Conservation (phyloP, 2,888 invertebrate genomes). For the Andrena marginata region DNA sequence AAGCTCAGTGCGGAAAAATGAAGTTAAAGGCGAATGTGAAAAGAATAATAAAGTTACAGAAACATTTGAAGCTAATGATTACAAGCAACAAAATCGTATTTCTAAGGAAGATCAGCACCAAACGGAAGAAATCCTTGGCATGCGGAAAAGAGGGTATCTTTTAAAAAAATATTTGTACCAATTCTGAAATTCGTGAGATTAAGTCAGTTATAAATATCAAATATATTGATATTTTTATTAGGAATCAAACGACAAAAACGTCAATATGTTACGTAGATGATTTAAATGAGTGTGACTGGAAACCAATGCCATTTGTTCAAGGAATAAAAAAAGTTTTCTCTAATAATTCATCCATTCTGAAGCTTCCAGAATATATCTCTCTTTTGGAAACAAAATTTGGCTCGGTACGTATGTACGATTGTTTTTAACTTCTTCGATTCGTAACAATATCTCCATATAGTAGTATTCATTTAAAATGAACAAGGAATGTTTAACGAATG, state of each 20-base stretch:
- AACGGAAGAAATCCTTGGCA: conserved; percentile 23
- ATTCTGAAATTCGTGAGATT: conserved; percentile 1
- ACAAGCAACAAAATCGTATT: neutral
- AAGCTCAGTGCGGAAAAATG: neutral
- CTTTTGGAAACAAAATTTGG: conserved; percentile 65
- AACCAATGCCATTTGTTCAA: conserved; percentile 78
- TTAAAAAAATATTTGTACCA: conserved; percentile 16
- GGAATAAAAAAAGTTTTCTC: conserved; percentile 71
- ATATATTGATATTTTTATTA: conserved; percentile 40
- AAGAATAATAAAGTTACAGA: conserved; percentile 4
- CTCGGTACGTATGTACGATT: conserved; percentile 53
- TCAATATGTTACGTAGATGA: conserved; percentile 15
- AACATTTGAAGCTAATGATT: neutral
- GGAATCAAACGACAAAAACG: conserved; percentile 37
- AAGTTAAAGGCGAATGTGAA: neutral
- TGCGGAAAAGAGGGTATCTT: conserved; percentile 44
- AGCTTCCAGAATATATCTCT: conserved; percentile 75
- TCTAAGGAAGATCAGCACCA: conserved; percentile 9
- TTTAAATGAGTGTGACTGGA: conserved; percentile 55
- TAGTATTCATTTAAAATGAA: too few species aligned
- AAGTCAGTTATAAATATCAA: neutral
- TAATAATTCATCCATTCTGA: conserved; percentile 68
- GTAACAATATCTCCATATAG: neutral
- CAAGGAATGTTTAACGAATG: too few species aligned
- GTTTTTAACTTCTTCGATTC: neutral